phyloP scores from a whole-genome alignment of 2,113 vertebrate genomes.

The Picathartes gymnocephalus region DNA sequence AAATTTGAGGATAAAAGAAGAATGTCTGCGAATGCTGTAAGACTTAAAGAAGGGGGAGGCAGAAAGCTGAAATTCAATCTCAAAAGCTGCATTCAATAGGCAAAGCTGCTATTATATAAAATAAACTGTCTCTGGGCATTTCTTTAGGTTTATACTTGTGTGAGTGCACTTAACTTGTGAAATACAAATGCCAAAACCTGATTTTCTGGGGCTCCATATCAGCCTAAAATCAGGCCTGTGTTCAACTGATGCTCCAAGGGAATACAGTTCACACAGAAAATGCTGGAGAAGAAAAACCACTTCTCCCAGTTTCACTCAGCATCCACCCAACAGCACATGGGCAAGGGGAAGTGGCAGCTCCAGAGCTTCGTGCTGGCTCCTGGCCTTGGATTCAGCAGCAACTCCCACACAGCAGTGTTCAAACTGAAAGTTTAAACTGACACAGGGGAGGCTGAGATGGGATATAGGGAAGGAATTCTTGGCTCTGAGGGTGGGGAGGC shows the following conservation, averaged over 20 bases:
- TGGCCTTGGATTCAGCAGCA: background rate
- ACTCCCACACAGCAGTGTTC: background rate
- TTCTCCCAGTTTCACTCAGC: background rate
- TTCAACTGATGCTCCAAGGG: background rate
- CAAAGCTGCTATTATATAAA: background rate
- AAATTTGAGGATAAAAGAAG: slow-evolving; percentile 35
- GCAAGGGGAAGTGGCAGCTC: background rate
- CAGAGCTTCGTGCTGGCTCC: background rate
- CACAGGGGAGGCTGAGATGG: background rate
- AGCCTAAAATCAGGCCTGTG: background rate
- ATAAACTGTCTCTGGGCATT: background rate
- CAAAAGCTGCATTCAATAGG: background rate
- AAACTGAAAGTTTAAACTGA: background rate
- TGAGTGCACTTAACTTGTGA: background rate
- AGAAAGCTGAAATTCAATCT: slow-evolving; percentile 15
- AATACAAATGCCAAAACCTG: background rate
- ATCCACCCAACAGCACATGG: background rate
- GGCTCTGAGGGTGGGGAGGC: background rate
- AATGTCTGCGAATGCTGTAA: background rate
- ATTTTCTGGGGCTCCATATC: background rate
- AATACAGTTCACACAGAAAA: background rate
- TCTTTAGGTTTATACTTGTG: background rate
- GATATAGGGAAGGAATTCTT: background rate
- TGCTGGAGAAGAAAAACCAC: background rate
- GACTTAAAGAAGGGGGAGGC: background rate